Base-by-base conservation (phyloP, 2,888 invertebrate genomes). In the Drosophila mimetica region DNA sequence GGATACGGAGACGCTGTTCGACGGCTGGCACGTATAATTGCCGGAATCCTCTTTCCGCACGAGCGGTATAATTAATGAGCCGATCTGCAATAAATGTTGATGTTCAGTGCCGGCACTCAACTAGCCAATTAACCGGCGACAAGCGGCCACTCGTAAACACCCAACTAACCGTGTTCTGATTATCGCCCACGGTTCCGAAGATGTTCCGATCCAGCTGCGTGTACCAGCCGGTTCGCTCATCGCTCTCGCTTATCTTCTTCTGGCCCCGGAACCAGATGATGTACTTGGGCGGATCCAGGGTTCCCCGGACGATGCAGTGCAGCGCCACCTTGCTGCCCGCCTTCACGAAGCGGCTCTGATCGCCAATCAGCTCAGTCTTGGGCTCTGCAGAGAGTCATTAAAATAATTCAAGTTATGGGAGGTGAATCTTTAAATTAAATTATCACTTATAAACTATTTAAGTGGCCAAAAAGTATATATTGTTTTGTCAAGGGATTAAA, bases 21-120 rank as follows among this genome's bases (percentile, higher is more conserved):
- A 97, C 75, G 99, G 98, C 89, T 96, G 95, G 93, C 98, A 98
- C 64, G 98, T 98, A 93, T 99, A 99, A 92, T 97, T 97, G 81
- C 97, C 92, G 25, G 91, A 91, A 73, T 92, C 91, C 78, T 89
- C 89, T 76, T 92, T 92, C 60, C 89, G 91, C 64, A 91, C 91
- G 75, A 90, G 88, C 30, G 91, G 92, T 87, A 92, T 92, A 76
- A 92, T 91, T 80, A 92, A 82, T 69, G 92, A 91, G 52, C 91
- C 92, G 89, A 92, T 91, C 92, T 92, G 76, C 55, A 85, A 77
- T 64, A 67, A 74, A 71, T 61, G 74, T 66, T 71, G 71, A 72
- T 66, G 61, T 58, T 58, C 65, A 70, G 57, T 25, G 25, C 7
- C 59, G 44, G 14, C 20, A 32, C 8, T 36, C 58, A 37, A 46